phyloP scores from a whole-genome alignment of 2,888 invertebrate species.

The Metellina segmentata region DNA sequence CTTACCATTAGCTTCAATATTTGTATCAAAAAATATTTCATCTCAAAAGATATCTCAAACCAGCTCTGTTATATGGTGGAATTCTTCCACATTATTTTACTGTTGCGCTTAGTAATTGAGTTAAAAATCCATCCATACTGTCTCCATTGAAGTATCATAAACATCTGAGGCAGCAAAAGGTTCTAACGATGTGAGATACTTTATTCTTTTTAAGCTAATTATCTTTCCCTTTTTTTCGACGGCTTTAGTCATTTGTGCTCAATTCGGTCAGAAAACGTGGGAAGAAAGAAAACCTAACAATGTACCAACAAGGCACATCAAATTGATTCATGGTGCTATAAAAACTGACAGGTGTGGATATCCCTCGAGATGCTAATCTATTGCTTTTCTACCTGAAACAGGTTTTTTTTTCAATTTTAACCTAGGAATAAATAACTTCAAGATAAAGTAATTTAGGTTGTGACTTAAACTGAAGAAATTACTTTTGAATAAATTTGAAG shows the following conservation, averaged over 20 bases:
- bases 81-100: neutral
- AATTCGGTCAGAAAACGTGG: neutral
- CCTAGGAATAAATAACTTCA: neutral
- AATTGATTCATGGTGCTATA: constrained; percentile 20
- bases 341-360: constrained; percentile 40
- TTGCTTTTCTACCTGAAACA: neutral
- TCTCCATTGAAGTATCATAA: neutral
- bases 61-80: neutral
- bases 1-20: too few relatives aligned
- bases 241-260: neutral
- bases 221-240: neutral
- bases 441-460: neutral
- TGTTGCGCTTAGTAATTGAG: too few relatives aligned
- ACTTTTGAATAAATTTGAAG: too few relatives aligned
- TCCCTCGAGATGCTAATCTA: constrained; percentile 8
- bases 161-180: neutral
- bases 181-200: neutral
- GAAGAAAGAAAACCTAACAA: neutral
- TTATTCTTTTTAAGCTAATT: neutral
- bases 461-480: too few relatives aligned
- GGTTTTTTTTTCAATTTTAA: neutral
- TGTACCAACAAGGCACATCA: constrained; percentile 28
- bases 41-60: too few relatives aligned
- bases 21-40: too few relatives aligned
- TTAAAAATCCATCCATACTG: neutral